Percentiles rank a stretch among this genome's conserved stretches.
These are phyloP conservation scores for Oegoconia quadripuncta DNA, from an alignment of 2,888 invertebrate species.

Conservation along the genomic window DNA sequence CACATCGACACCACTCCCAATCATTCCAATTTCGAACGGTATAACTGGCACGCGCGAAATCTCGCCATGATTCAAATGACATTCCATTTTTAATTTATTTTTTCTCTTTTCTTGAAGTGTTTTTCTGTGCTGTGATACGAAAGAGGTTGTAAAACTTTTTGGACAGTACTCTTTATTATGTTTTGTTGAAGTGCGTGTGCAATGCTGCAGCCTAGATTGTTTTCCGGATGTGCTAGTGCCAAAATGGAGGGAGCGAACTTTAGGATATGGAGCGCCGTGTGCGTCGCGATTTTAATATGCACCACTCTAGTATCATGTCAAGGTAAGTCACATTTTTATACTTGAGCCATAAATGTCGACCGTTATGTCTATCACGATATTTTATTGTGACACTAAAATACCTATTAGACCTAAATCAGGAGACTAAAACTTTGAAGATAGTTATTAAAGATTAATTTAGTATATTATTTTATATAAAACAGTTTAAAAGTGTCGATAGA, in stretches of 20 bases:
- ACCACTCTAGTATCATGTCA: slow-evolving; percentile 58
- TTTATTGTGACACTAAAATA: slow-evolving; percentile 6
- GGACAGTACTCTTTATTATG: neutral
- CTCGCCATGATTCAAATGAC: slow-evolving; percentile 3
- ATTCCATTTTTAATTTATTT: neutral
- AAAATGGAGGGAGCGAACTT: slow-evolving; percentile 38
- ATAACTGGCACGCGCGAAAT: slow-evolving; percentile 11
- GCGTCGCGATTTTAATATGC: slow-evolving; percentile 40
- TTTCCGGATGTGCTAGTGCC: slow-evolving; percentile 46
- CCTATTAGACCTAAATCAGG: slow-evolving; percentile 3
- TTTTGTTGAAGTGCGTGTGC: slow-evolving; percentile 31
- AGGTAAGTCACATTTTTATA: slow-evolving; percentile 49
- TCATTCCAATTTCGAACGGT: slow-evolving; percentile 16
- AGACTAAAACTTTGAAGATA: too few relatives aligned
- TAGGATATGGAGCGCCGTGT: slow-evolving; percentile 31
- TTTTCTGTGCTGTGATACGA: slow-evolving; percentile 17
- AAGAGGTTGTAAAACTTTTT: neutral
- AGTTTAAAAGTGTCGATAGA: too few relatives aligned
- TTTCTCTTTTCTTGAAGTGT: neutral
- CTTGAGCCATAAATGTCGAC: slow-evolving; percentile 15
- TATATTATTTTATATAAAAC: neutral
- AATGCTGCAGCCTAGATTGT: slow-evolving; percentile 70
- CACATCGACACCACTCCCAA: neutral
- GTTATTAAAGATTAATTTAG: neutral
- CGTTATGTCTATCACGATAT: slow-evolving; percentile 8